Percentiles rank a stretch among this genome's conserved stretches.
Evolutionary conservation across 2,113 vertebrate species (phyloP).

Genomic region (Erythrocebus patas): DNA sequence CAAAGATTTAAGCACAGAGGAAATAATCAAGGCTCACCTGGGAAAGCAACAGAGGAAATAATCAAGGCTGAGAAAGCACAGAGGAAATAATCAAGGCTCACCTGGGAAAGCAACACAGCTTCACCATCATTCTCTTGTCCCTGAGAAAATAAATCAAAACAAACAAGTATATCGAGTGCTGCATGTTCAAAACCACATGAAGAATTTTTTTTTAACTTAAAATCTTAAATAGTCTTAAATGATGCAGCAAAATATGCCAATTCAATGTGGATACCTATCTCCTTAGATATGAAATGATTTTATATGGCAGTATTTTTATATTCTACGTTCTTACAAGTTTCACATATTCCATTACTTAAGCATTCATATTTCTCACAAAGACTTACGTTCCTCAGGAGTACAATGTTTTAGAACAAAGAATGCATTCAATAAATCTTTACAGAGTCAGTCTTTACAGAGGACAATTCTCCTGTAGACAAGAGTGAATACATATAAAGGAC

Average conservation of each 20-base stretch:
- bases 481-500: not conserved
- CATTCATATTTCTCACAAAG: conserved; percentile 17
- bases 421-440: not conserved
- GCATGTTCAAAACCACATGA: not conserved
- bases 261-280: not conserved
- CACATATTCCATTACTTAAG: not conserved
- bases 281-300: not conserved
- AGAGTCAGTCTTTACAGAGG: not conserved
- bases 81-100: not conserved
- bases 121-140: fast-evolving
- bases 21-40: not conserved
- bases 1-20: not conserved
- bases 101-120: not conserved
- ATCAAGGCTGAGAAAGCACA: not conserved
- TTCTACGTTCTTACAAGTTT: conserved; percentile 18
- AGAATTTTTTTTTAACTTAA: not conserved
- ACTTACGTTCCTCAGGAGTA: not conserved
- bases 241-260: not conserved
- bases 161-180: not conserved
- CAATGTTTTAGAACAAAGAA: conserved; percentile 18
- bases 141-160: conserved; percentile 11
- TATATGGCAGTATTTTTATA: not conserved
- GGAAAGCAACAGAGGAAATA: not conserved
- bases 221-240: not conserved
- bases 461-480: not conserved